A percentile compares a stretch with the other conserved stretches of the same genome.
These are phyloP conservation scores for Fundulus diaphanus DNA, from an alignment of 2,797 vertebrate species.

Conservation along the genomic window DNA sequence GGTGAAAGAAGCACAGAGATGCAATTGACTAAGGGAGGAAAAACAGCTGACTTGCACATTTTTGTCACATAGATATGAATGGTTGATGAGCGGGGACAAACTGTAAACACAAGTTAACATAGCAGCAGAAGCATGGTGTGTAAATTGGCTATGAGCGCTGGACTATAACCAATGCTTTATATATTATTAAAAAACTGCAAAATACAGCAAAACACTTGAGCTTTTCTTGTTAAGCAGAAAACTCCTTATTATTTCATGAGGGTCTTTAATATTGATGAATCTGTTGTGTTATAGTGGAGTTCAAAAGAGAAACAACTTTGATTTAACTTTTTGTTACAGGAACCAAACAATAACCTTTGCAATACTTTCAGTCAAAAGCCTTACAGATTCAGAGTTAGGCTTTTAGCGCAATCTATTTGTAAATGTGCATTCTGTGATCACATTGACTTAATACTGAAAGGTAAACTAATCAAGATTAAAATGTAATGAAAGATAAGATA, in stretches of 20 bases:
- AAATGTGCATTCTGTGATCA: not conserved
- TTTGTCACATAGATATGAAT: constrained; percentile 76
- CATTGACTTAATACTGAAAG: not conserved
- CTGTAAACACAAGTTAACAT: constrained; percentile 59
- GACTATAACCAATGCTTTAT: constrained; percentile 54
- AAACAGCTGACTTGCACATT: constrained; percentile 79
- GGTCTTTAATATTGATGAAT: constrained; percentile 72
- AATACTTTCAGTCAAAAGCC: constrained; percentile 27
- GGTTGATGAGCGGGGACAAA: constrained; percentile 71
- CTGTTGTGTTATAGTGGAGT: constrained; percentile 60
- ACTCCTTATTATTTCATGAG: constrained; percentile 70
- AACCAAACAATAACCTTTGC: constrained; percentile 50
- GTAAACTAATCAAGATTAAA: too few species aligned
- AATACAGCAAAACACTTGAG: constrained; percentile 58
- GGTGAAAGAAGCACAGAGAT: constrained; percentile 50
- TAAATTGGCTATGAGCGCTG: constrained; percentile 29
- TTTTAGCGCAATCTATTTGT: constrained; percentile 2
- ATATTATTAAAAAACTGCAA: constrained; percentile 66
- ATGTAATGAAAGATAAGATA: too few species aligned
- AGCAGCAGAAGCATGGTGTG: constrained; percentile 38
- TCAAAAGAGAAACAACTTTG: constrained; percentile 59
- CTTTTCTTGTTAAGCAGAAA: constrained; percentile 57
- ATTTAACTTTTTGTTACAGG: constrained; percentile 37
- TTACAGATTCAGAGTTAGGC: not conserved
- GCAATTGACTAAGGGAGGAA: constrained; percentile 59